phyloP scores from a whole-genome alignment of 2,113 vertebrate genomes.

The Hypomesus transpacificus region DNA sequence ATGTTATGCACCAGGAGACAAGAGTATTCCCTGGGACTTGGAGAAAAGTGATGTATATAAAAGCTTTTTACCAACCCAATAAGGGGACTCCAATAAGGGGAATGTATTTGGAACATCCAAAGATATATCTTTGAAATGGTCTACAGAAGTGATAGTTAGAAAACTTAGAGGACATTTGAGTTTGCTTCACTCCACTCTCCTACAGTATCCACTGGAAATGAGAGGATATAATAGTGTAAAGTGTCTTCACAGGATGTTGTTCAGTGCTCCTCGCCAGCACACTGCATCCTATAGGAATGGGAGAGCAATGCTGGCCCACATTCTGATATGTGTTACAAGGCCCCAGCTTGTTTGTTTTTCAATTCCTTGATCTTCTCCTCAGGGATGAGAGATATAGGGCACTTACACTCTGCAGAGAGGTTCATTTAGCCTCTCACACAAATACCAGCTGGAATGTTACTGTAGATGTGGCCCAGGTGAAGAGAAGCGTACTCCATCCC shows the following conservation, averaged over 20 bases:
- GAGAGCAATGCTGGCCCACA: conserved; percentile 8
- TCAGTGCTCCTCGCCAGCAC: conserved; percentile 9
- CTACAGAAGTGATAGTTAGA: background rate
- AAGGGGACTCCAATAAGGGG: no score
- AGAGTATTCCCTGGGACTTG: background rate
- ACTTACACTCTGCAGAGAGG: conserved; percentile 20
- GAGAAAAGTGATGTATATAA: background rate
- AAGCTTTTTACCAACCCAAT: no score
- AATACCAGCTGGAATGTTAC: conserved; percentile 12
- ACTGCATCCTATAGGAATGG: conserved; percentile 31
- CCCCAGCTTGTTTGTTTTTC: conserved; percentile 42
- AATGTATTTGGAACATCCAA: no score
- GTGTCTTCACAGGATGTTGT: background rate
- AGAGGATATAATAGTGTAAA: background rate
- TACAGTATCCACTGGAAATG: no score
- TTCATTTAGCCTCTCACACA: conserved; percentile 23
- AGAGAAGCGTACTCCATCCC: conserved; percentile 12
- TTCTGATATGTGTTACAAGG: conserved; percentile 26
- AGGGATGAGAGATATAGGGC: conserved; percentile 44
- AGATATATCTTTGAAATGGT: no score
- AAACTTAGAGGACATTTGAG: background rate
- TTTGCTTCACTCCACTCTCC: background rate
- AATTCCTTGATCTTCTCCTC: conserved; percentile 50
- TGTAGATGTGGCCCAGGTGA: conserved; percentile 17
- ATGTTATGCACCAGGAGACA: conserved; percentile 17